phyloP scores from a whole-genome alignment of 2,888 invertebrate species.

The Drosophila affinis region DNA sequence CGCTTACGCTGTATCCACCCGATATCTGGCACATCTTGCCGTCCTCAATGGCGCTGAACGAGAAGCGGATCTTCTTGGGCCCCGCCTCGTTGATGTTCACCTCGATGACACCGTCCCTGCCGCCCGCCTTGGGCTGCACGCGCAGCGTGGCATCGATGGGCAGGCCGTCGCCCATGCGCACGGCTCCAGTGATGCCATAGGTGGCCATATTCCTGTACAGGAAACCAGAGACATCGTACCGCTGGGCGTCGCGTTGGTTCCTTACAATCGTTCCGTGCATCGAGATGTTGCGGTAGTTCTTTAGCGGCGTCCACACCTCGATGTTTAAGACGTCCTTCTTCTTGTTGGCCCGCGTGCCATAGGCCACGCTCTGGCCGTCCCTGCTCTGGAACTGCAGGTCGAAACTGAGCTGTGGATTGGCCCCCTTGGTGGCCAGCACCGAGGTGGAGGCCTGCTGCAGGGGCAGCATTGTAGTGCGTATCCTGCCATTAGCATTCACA shows the following conservation, averaged over 20 bases:
- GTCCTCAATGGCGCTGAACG: slow-evolving; percentile 82
- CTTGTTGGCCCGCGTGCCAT: slow-evolving; percentile 78
- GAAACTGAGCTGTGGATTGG: slow-evolving; percentile 75
- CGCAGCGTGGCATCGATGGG: slow-evolving; percentile 83
- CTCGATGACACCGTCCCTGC: slow-evolving; percentile 82
- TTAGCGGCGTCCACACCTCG: slow-evolving; percentile 82
- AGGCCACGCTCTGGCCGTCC: slow-evolving; percentile 74
- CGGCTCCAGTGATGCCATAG: slow-evolving; percentile 83
- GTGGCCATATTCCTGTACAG: slow-evolving; percentile 83
- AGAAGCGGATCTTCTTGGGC: slow-evolving; percentile 77
- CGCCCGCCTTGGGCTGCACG: slow-evolving; percentile 83
- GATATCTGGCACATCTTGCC: slow-evolving; percentile 84
- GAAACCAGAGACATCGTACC: slow-evolving; percentile 83
- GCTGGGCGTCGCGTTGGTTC: slow-evolving; percentile 56
- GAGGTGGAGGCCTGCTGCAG: slow-evolving; percentile 76
- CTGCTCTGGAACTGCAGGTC: slow-evolving; percentile 75
- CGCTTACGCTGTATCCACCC: slow-evolving; percentile 82
- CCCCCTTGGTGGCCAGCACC: slow-evolving; percentile 70
- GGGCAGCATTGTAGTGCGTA: slow-evolving; percentile 81
- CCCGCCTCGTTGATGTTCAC: slow-evolving; percentile 74
- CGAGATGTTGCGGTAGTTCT: slow-evolving; percentile 81
- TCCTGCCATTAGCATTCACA: slow-evolving; percentile 84
- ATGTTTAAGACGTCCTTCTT: slow-evolving; percentile 81
- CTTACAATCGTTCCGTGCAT: slow-evolving; percentile 80
- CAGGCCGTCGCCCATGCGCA: slow-evolving; percentile 82